phyloP scores from a whole-genome alignment of 2,113 vertebrate species.

The Pomatorhinus ruficollis region DNA sequence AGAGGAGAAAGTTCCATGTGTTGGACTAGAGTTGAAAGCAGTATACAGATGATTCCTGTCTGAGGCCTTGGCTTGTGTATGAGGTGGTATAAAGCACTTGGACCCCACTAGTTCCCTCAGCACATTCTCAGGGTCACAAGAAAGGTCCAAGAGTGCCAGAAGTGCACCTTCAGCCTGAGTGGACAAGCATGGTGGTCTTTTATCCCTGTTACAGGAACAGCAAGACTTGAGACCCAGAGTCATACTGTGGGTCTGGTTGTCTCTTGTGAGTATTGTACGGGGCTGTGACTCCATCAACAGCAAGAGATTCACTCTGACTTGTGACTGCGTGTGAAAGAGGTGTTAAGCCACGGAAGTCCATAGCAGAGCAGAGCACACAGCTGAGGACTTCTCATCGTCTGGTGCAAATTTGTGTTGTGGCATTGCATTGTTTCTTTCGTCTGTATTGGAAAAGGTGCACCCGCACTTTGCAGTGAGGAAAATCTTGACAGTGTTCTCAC shows the following conservation, averaged over 20 bases:
- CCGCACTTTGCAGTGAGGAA: neutral
- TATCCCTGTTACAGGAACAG: neutral
- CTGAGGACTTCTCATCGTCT: neutral
- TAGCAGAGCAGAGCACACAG: neutral
- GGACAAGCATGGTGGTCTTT: neutral
- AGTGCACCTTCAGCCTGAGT: neutral
- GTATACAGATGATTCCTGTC: neutral
- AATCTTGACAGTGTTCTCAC: neutral
- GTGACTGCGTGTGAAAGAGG: neutral
- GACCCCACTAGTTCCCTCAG: neutral
- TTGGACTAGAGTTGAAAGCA: neutral
- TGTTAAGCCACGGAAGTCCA: neutral
- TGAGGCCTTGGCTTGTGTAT: neutral
- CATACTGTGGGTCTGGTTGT: neutral
- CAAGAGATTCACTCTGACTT: neutral
- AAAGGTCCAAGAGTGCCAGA: neutral
- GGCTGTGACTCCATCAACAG: neutral
- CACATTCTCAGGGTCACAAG: neutral
- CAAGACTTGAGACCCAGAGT: neutral
- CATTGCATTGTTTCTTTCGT: neutral
- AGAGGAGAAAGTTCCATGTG: fast-evolving
- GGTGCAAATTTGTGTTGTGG: neutral
- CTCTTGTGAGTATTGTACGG: neutral
- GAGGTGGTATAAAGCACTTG: neutral
- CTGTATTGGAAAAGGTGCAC: neutral